A percentile compares a stretch with the other conserved stretches of the same genome.
Evolutionary conservation across 2,888 invertebrate genomes (phyloP).

Genomic region (Eristalis tenax): DNA sequence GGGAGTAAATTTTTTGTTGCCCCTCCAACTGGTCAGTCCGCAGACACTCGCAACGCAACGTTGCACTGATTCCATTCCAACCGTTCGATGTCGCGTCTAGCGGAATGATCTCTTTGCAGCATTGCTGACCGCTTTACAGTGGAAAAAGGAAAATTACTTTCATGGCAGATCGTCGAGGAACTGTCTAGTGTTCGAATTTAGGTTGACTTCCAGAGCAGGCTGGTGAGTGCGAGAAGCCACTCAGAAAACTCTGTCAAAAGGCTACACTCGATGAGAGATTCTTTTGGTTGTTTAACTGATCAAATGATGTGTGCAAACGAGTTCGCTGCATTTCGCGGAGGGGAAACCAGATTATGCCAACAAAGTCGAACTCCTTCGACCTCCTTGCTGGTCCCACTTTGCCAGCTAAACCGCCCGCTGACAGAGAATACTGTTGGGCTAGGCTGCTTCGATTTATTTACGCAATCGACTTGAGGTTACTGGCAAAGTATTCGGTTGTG

Average conservation of each 20-base stretch:
- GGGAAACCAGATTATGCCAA: constrained; percentile 35
- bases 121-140: too few relatives aligned
- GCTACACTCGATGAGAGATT: not conserved
- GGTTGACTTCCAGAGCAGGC: constrained; percentile 13
- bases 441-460: constrained; percentile 25
- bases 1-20: constrained; percentile 59
- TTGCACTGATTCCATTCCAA: constrained; percentile 34
- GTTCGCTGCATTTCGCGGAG: constrained; percentile 8
- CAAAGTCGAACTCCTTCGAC: constrained; percentile 33
- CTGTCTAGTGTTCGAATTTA: not conserved
- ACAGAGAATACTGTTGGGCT: not conserved
- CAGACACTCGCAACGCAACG: not conserved
- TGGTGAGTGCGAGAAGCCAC: not conserved
- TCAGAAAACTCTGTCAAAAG: constrained; percentile 8
- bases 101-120: constrained; percentile 17
- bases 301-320: not conserved
- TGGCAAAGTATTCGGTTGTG: not conserved
- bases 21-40: constrained; percentile 5
- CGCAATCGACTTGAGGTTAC: constrained; percentile 36
- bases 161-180: not conserved
- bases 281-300: constrained; percentile 2
- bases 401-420: not conserved
- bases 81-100: not conserved
- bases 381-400: constrained; percentile 15
- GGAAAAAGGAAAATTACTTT: constrained; percentile 26